Conservation (phyloP, 2,888 invertebrate genomes). For the Taenaris catops region DNA sequence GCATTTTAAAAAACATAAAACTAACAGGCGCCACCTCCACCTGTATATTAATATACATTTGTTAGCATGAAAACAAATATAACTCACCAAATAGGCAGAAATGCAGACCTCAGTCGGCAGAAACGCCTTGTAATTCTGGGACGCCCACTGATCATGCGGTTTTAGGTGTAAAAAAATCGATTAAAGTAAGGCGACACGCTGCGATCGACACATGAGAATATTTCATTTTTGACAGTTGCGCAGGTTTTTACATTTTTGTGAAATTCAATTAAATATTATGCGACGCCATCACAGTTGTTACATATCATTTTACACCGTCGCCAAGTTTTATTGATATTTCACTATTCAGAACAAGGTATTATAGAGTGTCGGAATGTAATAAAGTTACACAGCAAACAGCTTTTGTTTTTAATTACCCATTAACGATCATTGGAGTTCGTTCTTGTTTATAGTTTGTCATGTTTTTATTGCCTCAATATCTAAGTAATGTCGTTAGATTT, state of each 20-base stretch:
- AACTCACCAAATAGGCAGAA: constrained; percentile 63
- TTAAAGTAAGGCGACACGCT: constrained; percentile 76
- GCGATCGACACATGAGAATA: constrained; percentile 75
- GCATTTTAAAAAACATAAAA: constrained; percentile 57
- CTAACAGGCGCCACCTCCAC: constrained; percentile 43
- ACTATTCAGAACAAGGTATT: constrained; percentile 38
- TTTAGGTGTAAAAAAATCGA: constrained; percentile 80
- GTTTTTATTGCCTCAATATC: constrained; percentile 16
- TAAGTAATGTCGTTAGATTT: constrained; percentile 9
- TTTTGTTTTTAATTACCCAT: constrained; percentile 25
- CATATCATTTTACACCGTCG: constrained; percentile 61
- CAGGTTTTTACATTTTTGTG: constrained; percentile 65
- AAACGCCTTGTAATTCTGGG: constrained; percentile 67
- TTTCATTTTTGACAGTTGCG: constrained; percentile 67
- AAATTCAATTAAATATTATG: constrained; percentile 74
- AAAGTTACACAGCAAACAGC: constrained; percentile 34
- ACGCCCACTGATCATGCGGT: constrained; percentile 72
- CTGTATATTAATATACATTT: constrained; percentile 51
- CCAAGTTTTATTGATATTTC: constrained; percentile 39
- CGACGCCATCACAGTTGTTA: constrained; percentile 51
- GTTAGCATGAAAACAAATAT: constrained; percentile 71
- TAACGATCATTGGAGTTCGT: constrained; percentile 17
- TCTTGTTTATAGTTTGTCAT: constrained; percentile 21
- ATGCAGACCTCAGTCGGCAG: constrained; percentile 52
- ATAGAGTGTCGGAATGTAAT: constrained; percentile 39